Percentiles rank a stretch among this genome's conserved stretches.
phyloP scores from a whole-genome alignment of 2,888 invertebrate species.

The Hyposoter didymator region DNA sequence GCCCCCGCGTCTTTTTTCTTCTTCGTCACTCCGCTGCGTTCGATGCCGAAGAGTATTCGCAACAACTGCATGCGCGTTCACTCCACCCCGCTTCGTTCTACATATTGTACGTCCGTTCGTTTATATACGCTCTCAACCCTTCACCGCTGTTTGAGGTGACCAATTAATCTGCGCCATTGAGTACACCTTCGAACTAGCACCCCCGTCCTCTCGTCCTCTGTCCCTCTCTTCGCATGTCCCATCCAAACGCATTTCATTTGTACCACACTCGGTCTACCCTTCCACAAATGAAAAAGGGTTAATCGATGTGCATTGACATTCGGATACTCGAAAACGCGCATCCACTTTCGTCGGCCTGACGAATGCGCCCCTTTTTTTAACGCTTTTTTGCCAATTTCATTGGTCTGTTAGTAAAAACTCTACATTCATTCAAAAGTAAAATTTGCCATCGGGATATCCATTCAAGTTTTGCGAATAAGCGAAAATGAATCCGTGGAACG shows the following conservation, averaged over 20 bases:
- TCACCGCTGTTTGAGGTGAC: conserved; percentile 40
- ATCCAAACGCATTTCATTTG: conserved; percentile 53
- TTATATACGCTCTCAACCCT: not conserved
- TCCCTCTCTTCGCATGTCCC: not conserved
- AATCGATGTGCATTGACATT: conserved; percentile 27
- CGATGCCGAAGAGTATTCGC: not conserved
- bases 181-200: conserved; percentile 10
- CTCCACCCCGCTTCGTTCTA: not conserved
- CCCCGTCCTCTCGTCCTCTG: not conserved
- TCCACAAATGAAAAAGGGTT: conserved; percentile 43
- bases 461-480: not conserved
- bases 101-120: not conserved
- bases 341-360: not conserved
- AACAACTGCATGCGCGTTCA: not conserved
- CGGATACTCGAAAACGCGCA: conserved; percentile 11
- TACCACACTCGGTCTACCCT: conserved; percentile 39
- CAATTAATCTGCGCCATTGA: conserved; percentile 55
- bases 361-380: not conserved
- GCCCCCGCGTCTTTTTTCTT: not conserved
- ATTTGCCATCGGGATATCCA: not conserved
- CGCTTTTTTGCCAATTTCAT: not conserved
- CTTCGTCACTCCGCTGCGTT: conserved; percentile 27
- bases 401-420: not conserved
- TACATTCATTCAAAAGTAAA: not conserved
- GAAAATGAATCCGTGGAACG: too few species aligned